phyloP scores from a whole-genome alignment of 1,140 invertebrate genomes.

The Trichonephila inaurata region DNA sequence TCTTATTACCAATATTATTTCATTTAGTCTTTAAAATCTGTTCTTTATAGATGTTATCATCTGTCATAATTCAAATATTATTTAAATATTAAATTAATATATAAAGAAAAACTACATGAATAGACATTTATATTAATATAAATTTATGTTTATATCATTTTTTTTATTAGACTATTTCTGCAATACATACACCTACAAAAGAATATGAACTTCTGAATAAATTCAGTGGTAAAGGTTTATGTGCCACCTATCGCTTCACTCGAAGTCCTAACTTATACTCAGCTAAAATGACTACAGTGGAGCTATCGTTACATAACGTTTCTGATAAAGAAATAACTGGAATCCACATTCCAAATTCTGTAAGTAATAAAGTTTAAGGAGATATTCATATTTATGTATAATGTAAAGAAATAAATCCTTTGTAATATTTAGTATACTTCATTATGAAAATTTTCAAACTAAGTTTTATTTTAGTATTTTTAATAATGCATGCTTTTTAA shows the following conservation, averaged over 20 bases:
- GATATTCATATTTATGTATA: neutral
- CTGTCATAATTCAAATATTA: too few relatives aligned
- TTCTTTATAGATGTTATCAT: too few relatives aligned
- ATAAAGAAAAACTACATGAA: too few relatives aligned
- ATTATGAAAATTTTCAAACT: too few relatives aligned
- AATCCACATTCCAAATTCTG: slow-evolving; percentile 88
- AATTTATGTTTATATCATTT: neutral
- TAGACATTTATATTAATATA: neutral
- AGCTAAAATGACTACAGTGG: slow-evolving; percentile 90
- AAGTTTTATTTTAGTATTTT: too few relatives aligned
- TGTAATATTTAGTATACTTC: neutral
- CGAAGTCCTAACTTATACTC: slow-evolving; percentile 93
- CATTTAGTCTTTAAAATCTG: too few relatives aligned
- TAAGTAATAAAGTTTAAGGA: slow-evolving; percentile 79
- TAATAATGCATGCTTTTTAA: too few relatives aligned
- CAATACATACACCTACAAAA: slow-evolving; percentile 85
- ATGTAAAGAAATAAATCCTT: neutral
- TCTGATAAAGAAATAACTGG: slow-evolving; percentile 86
- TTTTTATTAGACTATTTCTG: slow-evolving; percentile 80
- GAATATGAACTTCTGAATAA: slow-evolving; percentile 89
- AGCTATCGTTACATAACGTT: slow-evolving; percentile 90
- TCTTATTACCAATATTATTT: too few relatives aligned
- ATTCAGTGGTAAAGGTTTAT: slow-evolving; percentile 88
- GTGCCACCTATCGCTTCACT: slow-evolving; percentile 88
- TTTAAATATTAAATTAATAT: too few relatives aligned